These are phyloP conservation scores for Orthonyx spaldingii DNA, from an alignment of 2,113 vertebrate genomes.

Conservation along the genomic window DNA sequence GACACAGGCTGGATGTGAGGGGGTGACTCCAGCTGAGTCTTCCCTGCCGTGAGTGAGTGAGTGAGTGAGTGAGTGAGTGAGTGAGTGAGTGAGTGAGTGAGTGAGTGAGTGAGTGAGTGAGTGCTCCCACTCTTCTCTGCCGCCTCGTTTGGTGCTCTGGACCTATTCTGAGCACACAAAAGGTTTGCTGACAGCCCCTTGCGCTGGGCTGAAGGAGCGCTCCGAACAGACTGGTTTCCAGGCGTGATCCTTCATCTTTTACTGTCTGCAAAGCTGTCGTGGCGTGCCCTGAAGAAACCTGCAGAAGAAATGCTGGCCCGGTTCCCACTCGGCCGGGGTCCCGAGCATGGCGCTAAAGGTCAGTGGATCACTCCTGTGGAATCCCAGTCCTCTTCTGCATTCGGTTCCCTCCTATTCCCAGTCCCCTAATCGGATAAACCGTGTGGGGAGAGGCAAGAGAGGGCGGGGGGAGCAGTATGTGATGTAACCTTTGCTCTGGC, in stretches of 20 bases:
- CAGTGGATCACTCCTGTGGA: not conserved
- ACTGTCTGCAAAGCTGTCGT: not conserved
- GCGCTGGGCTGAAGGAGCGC: not conserved
- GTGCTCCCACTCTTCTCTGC: not conserved
- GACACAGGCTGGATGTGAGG: not conserved
- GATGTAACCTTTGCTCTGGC: not conserved
- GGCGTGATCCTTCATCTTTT: not conserved
- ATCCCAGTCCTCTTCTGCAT: not conserved
- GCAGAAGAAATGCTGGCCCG: not conserved
- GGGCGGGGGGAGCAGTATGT: not conserved
- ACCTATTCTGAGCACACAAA: not conserved
- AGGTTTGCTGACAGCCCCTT: not conserved
- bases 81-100: not conserved
- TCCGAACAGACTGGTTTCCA: not conserved
- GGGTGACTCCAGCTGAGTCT: not conserved
- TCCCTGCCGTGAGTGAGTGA: not conserved
- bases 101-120: not conserved
- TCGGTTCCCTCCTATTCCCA: not conserved
- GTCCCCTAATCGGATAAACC: not conserved
- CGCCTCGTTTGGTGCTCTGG: not conserved
- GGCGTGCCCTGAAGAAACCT: not conserved
- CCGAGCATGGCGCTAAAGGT: not conserved
- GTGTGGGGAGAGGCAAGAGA: not conserved
- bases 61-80: not conserved
- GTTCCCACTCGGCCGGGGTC: not conserved